A percentile compares a stretch with the other conserved stretches of the same genome.
These are phyloP conservation scores for Pelagia noctiluca DNA, from an alignment of 30 jellyfish, hydroid and myxozoan genomes.

Conservation along the genomic window DNA sequence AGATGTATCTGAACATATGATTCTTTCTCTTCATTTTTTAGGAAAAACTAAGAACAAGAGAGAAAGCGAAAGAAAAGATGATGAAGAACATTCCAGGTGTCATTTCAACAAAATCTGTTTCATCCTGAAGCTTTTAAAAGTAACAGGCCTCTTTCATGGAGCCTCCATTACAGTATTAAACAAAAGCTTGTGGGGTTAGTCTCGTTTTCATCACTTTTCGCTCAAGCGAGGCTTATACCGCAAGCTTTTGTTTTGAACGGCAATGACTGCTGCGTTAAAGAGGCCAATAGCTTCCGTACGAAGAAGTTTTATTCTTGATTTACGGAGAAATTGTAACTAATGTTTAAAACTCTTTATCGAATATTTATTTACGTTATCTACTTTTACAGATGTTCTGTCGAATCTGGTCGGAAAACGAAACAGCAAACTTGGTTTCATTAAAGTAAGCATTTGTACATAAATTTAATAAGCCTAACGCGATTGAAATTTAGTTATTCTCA, in stretches of 20 bases:
- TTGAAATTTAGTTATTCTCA: background rate
- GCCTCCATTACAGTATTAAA: no score
- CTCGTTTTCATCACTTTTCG: no score
- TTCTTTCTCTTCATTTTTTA: slow-evolving; percentile 1
- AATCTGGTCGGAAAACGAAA: slow-evolving; percentile 93
- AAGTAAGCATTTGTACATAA: slow-evolving; percentile 39
- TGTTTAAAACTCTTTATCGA: background rate
- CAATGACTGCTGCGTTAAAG: no score
- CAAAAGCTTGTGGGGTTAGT: no score
- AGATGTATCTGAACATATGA: background rate
- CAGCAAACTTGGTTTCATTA: slow-evolving; percentile 90
- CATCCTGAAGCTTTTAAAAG: background rate
- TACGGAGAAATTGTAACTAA: no score
- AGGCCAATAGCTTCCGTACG: no score
- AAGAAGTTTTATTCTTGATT: no score
- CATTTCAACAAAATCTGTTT: background rate
- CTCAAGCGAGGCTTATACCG: no score
- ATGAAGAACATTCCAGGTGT: slow-evolving; percentile 98
- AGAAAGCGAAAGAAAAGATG: slow-evolving; percentile 92
- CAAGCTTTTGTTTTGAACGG: no score
- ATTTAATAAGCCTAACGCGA: background rate
- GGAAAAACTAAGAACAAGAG: slow-evolving; percentile 96
- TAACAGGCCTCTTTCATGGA: no score
- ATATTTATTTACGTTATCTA: background rate
- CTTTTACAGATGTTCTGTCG: slow-evolving; percentile 76